Evolutionary conservation across 1,140 invertebrate species (phyloP), one percentile per base, ranked within the genome.

Genomic region (Trachelipus rathkii): DNA sequence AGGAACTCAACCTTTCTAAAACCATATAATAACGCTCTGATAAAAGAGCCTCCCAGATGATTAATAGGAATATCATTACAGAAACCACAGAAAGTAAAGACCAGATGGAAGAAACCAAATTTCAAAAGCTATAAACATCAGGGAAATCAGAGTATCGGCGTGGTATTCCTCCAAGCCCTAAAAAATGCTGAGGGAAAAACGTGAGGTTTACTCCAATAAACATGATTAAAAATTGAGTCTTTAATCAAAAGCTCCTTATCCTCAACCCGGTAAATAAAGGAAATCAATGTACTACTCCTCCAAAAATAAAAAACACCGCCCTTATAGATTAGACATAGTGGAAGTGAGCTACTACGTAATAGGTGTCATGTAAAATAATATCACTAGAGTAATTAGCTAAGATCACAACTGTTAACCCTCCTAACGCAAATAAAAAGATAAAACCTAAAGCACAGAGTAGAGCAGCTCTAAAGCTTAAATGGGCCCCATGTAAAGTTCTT

Each of bases 121-220:
- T 33, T 6, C 33, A 33, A 33, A 33, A 6, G 2, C 33, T 33
- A 33, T 33, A 33, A 33, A 33, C 33, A 33, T 3, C 90, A 10
- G 90, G 89, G 79, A 91, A 92, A 85, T 92, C 90, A 46, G 88
- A 88, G 80, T 91, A 90, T 53, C 90, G 89, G 73, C 90, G 89
- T 53, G 91, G 91, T 86, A 92, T 91, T 0, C 91, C 90, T 66
- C 86, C 86, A 86, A 92, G 84, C 23, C 90, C 90, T 88, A 91
- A 86, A 84, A 91, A 92, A 87, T 92, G 90, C 87, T 91, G 89
- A 23, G 90, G 90, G 53, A 92, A 91, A 85, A 92, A 92, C n/a
- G 90, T 74, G 6, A 78, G n/a, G 72, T 78, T 78, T 72, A 72
- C 77, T 67, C 76, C 44, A 50, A 60, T 10, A 23, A 77, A 77